Evolutionary conservation across 2,888 invertebrate genomes (phyloP).

Genomic region (Macaria notata): DNA sequence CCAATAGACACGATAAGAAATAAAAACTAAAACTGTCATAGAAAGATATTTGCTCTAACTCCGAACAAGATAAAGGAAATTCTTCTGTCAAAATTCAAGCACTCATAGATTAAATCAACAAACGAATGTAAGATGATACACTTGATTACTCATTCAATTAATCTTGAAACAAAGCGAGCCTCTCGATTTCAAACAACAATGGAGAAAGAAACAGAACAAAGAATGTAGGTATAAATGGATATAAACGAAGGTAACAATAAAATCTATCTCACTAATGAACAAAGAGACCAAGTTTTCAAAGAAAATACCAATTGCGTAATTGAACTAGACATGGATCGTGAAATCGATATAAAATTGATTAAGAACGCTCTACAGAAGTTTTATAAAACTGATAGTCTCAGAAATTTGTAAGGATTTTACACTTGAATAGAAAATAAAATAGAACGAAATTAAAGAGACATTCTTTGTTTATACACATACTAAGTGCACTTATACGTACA

Average conservation of each 20-base stretch:
- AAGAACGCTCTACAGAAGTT: neutral
- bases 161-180: slow-evolving; percentile 32
- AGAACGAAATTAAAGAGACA: too few relatives aligned
- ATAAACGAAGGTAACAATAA: slow-evolving; percentile 30
- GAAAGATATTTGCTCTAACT: too few relatives aligned
- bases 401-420: too few relatives aligned
- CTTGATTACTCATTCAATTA: slow-evolving; percentile 29
- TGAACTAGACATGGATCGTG: slow-evolving; percentile 18
- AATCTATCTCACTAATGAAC: slow-evolving; percentile 28
- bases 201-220: slow-evolving; percentile 32
- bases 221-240: slow-evolving; percentile 22
- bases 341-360: slow-evolving; percentile 16
- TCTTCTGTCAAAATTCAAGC: too few relatives aligned
- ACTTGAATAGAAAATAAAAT: too few relatives aligned
- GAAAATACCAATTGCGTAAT: slow-evolving; percentile 25
- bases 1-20: too few relatives aligned
- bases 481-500: too few relatives aligned
- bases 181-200: slow-evolving; percentile 31
- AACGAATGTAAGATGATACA: slow-evolving; percentile 11
- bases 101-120: neutral
- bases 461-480: too few relatives aligned
- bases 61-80: too few relatives aligned
- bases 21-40: too few relatives aligned
- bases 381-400: too few relatives aligned
- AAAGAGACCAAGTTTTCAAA: slow-evolving; percentile 24